Evolutionary conservation across 1,140 invertebrate species (phyloP), one percentile per base, ranked within the genome.

Genomic region (Aphelinus certus): DNA sequence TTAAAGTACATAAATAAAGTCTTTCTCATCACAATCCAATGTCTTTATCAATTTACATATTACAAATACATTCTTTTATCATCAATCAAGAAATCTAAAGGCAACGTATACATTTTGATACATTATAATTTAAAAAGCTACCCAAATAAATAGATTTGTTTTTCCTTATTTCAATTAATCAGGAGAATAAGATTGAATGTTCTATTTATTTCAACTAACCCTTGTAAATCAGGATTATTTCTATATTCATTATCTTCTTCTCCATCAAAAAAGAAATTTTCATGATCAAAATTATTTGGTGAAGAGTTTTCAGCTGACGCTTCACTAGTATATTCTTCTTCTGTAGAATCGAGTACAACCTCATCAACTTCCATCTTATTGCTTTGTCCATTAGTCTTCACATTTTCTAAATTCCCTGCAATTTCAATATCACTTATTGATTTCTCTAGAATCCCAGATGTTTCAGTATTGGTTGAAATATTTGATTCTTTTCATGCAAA

Each of bases 261-360:
- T 2, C 79, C 76, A 49, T 79, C 69, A 7, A 79, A 1, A n/a
- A 81, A 76, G n/a, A 49, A 76, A 42, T 70, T 58, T 61, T 84
- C 84, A 7, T 87, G 85, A 68, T 84, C 79, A 85, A 56, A 83
- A 84, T 68, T 71, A 83, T 84, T 67, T 84, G 81, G 76, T 86
- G 86, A 70, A 86, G 86, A 70, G 84, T 75, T 77, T 46, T 82
- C 78, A 77, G 82, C 76, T 80, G 85, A 56, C 78, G 77, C 78
- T 87, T 85, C 79, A 53, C 78, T 82, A 6, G 82, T 48, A 51
- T 88, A 86, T 68, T 86, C 85, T 9, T 86, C 84, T 70, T 85
- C 84, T 3, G 82, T 80, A 3, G 86, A 86, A 78, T 86, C 83
- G 26, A 26, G 26, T 26, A 26, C 26, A 26, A 26, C 26, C 26